Evolutionary conservation across 2,888 invertebrate genomes (phyloP).

Genomic region (Callimorpha dominula): DNA sequence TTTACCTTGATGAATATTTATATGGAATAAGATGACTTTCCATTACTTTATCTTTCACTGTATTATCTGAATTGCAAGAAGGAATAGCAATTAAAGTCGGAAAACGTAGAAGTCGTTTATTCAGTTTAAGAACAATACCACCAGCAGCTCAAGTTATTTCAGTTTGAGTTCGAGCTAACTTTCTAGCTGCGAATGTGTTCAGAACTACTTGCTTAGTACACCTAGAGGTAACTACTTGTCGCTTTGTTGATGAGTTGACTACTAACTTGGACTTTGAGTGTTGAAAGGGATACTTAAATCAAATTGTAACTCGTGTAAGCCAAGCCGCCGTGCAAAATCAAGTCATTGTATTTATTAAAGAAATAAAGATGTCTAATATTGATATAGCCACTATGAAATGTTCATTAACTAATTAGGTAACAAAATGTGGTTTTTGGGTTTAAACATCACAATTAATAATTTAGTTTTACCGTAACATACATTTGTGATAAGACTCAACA

Average conservation of each 20-base stretch:
- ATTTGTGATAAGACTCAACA: no score
- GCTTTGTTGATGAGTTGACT: conserved; percentile 34
- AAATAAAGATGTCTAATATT: background rate
- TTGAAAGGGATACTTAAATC: conserved; percentile 27
- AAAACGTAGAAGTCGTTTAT: conserved; percentile 36
- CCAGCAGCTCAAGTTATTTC: conserved; percentile 50
- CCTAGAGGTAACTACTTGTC: conserved; percentile 46
- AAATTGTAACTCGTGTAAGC: background rate
- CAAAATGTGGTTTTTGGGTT: no score
- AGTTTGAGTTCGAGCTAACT: conserved; percentile 48
- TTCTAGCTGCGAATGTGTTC: conserved; percentile 53
- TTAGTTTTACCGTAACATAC: no score
- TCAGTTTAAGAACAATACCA: conserved; percentile 35
- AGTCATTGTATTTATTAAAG: background rate
- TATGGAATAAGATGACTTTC: conserved; percentile 51
- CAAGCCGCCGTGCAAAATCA: background rate
- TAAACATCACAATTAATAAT: no score
- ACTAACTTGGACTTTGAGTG: conserved; percentile 39
- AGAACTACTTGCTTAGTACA: conserved; percentile 46
- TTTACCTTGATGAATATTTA: conserved; percentile 71
- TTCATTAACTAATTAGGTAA: no score
- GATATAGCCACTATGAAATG: no score
- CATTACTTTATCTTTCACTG: conserved; percentile 45
- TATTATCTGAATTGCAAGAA: conserved; percentile 30
- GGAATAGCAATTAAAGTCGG: conserved; percentile 26